Evolutionary conservation across 2,888 invertebrate genomes (phyloP).

Genomic region (Merodon equestris): DNA sequence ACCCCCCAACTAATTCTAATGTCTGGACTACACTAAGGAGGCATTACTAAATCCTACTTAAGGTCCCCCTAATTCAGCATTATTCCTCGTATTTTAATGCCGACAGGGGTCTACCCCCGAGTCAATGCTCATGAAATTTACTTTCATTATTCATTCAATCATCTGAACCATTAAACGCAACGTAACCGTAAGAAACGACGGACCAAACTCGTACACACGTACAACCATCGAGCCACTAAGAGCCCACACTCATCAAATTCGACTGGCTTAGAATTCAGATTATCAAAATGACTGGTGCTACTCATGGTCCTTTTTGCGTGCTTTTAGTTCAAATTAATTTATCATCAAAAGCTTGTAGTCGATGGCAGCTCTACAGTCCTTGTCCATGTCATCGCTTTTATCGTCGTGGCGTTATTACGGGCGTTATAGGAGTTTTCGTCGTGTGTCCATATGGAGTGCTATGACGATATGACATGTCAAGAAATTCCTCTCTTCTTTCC

Average conservation of each 20-base stretch:
- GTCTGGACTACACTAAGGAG: too few relatives aligned
- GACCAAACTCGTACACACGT: constrained; percentile 10
- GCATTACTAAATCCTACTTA: constrained; percentile 38
- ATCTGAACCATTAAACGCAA: constrained; percentile 54
- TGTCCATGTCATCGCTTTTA: not conserved
- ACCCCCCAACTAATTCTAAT: too few relatives aligned
- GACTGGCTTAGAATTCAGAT: constrained; percentile 47
- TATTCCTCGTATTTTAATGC: constrained; percentile 14
- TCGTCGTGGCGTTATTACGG: constrained; percentile 2
- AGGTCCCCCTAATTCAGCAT: constrained; percentile 31
- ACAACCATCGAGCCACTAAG: constrained; percentile 6
- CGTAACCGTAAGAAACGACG: constrained; percentile 7
- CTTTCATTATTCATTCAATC: constrained; percentile 59
- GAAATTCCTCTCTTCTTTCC: constrained; percentile 44
- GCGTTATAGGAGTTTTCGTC: not conserved
- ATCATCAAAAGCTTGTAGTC: constrained; percentile 59
- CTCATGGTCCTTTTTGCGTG: constrained; percentile 39
- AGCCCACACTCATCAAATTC: constrained; percentile 2
- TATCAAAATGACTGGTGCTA: constrained; percentile 36
- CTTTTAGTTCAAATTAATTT: constrained; percentile 64
- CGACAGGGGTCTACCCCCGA: constrained; percentile 2
- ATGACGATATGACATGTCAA: constrained; percentile 24
- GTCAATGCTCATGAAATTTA: constrained; percentile 46
- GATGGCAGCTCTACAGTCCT: constrained; percentile 23
- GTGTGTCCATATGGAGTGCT: not conserved